These are phyloP conservation scores for Diplolepis rosae DNA, from an alignment of 2,888 invertebrate species.

Conservation along the genomic window DNA sequence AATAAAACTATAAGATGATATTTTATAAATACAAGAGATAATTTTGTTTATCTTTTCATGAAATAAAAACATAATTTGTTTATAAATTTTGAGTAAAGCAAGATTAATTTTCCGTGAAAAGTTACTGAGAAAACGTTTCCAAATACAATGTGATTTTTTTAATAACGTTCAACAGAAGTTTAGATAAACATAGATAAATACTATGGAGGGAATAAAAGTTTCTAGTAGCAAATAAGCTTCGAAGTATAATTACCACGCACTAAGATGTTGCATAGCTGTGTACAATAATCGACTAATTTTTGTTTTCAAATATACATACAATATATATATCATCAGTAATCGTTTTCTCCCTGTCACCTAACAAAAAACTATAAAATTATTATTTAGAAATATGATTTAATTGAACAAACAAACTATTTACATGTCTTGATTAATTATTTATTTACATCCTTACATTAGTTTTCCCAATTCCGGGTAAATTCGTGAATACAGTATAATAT, in stretches of 20 bases:
- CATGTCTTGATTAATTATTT: constrained; percentile 34
- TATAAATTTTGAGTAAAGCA: no score
- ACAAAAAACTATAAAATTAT: no score
- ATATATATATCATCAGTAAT: constrained; percentile 46
- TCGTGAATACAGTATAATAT: constrained; percentile 42
- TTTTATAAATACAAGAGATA: no score
- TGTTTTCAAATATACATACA: constrained; percentile 52
- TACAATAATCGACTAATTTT: constrained; percentile 49
- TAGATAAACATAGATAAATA: not conserved
- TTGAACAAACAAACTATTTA: not conserved
- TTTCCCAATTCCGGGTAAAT: constrained; percentile 29
- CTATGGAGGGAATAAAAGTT: not conserved
- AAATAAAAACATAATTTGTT: no score
- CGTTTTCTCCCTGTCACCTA: not conserved
- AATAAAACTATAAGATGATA: no score
- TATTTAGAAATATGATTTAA: not conserved
- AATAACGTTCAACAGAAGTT: not conserved
- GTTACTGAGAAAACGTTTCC: not conserved
- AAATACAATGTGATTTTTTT: constrained; percentile 11
- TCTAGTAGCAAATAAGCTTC: not conserved
- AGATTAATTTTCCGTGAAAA: not conserved
- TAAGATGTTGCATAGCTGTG: constrained; percentile 39
- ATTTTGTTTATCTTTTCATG: no score
- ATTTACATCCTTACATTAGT: constrained; percentile 51
- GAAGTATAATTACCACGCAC: constrained; percentile 30